Evolutionary conservation across 2,797 vertebrate genomes (phyloP).

Genomic region (Masticophis lateralis): DNA sequence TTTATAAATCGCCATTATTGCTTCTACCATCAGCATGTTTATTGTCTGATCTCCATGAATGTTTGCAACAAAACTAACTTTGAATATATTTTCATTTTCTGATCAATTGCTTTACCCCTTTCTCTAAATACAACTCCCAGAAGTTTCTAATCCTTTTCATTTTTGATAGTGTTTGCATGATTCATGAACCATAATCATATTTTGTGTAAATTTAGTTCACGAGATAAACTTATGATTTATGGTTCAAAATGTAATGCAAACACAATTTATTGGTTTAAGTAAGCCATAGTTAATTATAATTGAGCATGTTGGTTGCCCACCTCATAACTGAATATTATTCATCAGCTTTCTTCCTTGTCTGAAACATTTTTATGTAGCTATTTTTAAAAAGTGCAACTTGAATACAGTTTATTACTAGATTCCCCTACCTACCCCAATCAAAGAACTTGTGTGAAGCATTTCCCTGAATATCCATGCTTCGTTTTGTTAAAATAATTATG

Average conservation of each 20-base stretch:
- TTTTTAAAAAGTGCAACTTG: neutral
- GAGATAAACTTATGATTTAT: neutral
- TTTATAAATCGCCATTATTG: neutral
- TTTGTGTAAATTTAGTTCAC: neutral
- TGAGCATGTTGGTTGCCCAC: neutral
- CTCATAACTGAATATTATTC: neutral
- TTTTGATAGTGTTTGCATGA: neutral
- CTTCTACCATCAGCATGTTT: neutral
- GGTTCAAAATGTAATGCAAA: neutral
- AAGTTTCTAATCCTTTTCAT: neutral
- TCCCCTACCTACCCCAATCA: accelerated
- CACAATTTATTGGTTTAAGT: neutral
- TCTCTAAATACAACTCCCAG: neutral
- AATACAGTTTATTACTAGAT: neutral
- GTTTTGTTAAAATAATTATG: too few species aligned
- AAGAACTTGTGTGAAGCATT: neutral
- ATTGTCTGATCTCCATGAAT: neutral
- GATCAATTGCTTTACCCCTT: neutral
- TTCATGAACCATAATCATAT: too few species aligned
- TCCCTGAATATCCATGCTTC: too few species aligned
- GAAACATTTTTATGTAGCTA: neutral
- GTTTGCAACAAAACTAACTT: neutral
- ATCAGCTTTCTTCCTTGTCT: neutral
- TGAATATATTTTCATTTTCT: neutral
- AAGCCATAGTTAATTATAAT: neutral